Base-by-base conservation (phyloP, 2,113 vertebrate genomes). In the Passerina amoena region DNA sequence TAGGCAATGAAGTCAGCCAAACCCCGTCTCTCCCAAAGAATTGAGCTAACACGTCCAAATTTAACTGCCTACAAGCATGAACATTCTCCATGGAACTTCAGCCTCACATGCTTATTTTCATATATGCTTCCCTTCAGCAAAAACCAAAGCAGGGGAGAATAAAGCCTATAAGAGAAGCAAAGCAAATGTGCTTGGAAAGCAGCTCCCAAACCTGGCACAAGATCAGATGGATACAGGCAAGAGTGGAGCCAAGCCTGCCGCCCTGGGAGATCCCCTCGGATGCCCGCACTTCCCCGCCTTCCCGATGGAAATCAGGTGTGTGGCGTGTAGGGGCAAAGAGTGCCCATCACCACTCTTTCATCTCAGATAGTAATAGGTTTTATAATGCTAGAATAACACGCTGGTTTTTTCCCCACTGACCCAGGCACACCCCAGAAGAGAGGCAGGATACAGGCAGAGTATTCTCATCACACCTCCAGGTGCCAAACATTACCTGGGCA, bases 151-250 rank as follows among this genome's bases (percentile, higher is more conserved):
- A 1, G 11, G 44, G 0, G 1, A 90, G 68, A 25, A 61, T 51
- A 93, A 84, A 66, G 47, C 8, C 51, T 47, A 40, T 0, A 1
- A 57, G 63, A 13, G 7, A 66, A 80, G 73, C 65, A 68, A 91
- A 84, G 78, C 53, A 65, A 93, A 80, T n/a, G 38, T 4, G 9
- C 80, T 90, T 86, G 80, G 71, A 86, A 93, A 88, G 86, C 24
- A 6, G 72, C 77, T 95, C 72, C 59, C 4, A 2, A 90, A 77
- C 38, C 86, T 97, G 94, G 92, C 94, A 89, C 0, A 38, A 94
- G 89, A 97, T 91, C 91, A 96, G 73, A 94, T 80, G 64, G 71
- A 90, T 85, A 45, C 24, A 28, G 63, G 54, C 23, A 56, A 93
- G 78, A 65, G 38, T 1, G 0, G 45, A 87, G 92, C 78, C 86